A percentile compares a stretch with the other conserved stretches of the same genome.
Conservation (phyloP, 2,888 invertebrate species). For the Agrochola litura region DNA sequence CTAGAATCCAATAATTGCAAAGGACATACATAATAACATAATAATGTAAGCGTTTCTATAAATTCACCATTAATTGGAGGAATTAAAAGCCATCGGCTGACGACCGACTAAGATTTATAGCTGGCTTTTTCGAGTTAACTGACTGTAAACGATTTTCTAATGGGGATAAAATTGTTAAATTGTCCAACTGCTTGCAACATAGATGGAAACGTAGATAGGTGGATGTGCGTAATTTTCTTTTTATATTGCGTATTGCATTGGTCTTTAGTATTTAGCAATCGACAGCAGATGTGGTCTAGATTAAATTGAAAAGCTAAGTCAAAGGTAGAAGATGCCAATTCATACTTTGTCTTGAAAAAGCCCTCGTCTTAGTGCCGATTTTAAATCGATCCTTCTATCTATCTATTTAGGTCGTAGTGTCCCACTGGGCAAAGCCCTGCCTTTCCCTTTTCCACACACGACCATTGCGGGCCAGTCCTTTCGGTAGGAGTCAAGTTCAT, state of each 20-base stretch:
- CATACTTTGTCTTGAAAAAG: not conserved
- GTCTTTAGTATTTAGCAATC: not conserved
- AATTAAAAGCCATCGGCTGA: slow-evolving; percentile 65
- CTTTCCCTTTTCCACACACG: too few relatives aligned
- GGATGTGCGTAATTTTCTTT: slow-evolving; percentile 27
- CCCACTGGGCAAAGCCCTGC: too few relatives aligned
- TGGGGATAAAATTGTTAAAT: slow-evolving; percentile 66
- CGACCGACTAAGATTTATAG: slow-evolving; percentile 67
- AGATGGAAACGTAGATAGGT: slow-evolving; percentile 24
- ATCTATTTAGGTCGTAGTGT: too few relatives aligned
- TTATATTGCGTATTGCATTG: not conserved
- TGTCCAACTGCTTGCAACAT: slow-evolving; percentile 33
- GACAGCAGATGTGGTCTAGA: not conserved
- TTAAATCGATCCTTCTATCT: not conserved
- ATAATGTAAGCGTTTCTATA: slow-evolving; percentile 59
- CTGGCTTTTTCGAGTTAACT: slow-evolving; percentile 53
- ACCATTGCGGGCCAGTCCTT: too few relatives aligned
- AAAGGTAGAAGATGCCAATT: not conserved
- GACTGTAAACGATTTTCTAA: slow-evolving; percentile 68
- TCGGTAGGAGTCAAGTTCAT: too few relatives aligned
- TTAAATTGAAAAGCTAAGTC: too few relatives aligned
- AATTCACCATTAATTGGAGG: slow-evolving; percentile 61
- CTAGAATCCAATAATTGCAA: slow-evolving; percentile 62
- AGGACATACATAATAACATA: slow-evolving; percentile 66
- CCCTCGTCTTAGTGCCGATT: not conserved